Conservation (phyloP, 2,888 invertebrate genomes). For the Acanthococcus lagerstroemiae region DNA sequence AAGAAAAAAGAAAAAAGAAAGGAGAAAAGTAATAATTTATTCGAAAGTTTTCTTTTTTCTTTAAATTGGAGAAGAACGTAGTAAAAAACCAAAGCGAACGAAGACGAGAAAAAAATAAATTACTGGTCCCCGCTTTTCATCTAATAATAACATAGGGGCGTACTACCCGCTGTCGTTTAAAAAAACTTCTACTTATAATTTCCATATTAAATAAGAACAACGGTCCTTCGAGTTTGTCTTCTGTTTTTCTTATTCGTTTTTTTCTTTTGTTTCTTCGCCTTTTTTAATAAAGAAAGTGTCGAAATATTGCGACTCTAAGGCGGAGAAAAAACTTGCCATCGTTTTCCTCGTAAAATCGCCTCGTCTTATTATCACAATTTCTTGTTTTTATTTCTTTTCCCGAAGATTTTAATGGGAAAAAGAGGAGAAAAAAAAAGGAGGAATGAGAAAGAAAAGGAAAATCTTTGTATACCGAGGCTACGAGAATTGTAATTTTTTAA, state of each 20-base stretch:
- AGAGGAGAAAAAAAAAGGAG: not conserved
- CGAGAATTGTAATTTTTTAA: slow-evolving; percentile 9
- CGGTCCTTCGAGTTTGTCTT: slow-evolving; percentile 17
- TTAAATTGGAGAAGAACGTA: slow-evolving; percentile 15
- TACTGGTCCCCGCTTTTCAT: slow-evolving; percentile 29
- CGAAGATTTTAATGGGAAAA: slow-evolving; percentile 1
- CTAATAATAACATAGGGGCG: slow-evolving; percentile 26
- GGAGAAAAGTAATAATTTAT: slow-evolving; percentile 26
- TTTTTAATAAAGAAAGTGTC: slow-evolving; percentile 6
- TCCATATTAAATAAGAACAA: slow-evolving; percentile 30
- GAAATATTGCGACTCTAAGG: not conserved
- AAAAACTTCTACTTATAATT: slow-evolving; percentile 28
- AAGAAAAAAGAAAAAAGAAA: slow-evolving; percentile 5
- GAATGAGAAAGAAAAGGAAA: not conserved
- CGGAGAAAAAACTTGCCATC: not conserved
- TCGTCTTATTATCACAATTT: slow-evolving; percentile 2
- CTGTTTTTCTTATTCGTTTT: slow-evolving; percentile 15
- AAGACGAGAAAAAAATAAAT: slow-evolving; percentile 26
- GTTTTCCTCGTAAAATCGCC: not conserved
- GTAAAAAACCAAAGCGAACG: slow-evolving; percentile 17
- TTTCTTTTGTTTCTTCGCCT: not conserved
- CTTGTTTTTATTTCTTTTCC: not conserved
- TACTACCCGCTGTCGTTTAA: slow-evolving; percentile 15
- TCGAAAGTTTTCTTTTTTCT: slow-evolving; percentile 14
- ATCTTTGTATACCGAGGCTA: not conserved